phyloP scores from a whole-genome alignment of 2,113 vertebrate species.

The Labeo catla region DNA sequence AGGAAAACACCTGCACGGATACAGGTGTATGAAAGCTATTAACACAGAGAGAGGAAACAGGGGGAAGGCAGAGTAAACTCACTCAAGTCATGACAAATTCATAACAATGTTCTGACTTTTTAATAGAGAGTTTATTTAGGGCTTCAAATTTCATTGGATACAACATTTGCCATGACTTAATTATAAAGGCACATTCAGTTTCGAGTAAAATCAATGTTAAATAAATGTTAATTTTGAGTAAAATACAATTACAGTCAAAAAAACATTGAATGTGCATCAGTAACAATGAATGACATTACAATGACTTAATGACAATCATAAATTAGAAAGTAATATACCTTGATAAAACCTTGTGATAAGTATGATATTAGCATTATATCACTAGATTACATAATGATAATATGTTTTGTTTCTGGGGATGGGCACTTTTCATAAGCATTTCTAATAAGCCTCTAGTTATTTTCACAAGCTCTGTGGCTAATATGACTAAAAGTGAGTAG shows the following conservation, averaged over 20 bases:
- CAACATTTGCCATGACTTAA: slow-evolving; percentile 20
- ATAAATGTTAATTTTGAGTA: not conserved
- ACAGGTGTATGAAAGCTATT: slow-evolving; percentile 42
- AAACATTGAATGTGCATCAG: not conserved
- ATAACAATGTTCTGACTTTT: slow-evolving; percentile 22
- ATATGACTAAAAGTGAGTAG: slow-evolving; percentile 4
- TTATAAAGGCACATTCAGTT: slow-evolving; percentile 2
- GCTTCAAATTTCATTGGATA: slow-evolving; percentile 18
- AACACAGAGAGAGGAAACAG: slow-evolving; percentile 34
- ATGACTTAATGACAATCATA: not conserved
- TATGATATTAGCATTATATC: not conserved
- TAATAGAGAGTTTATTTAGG: slow-evolving; percentile 38
- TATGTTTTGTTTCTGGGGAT: not conserved
- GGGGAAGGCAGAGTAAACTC: slow-evolving; percentile 2
- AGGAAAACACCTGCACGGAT: slow-evolving; percentile 44
- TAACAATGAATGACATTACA: slow-evolving; percentile 12
- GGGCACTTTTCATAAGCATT: not conserved
- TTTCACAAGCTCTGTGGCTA: slow-evolving; percentile 18
- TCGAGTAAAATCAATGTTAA: not conserved
- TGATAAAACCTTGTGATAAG: not conserved
- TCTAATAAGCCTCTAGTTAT: slow-evolving; percentile 24
- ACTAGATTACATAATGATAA: slow-evolving; percentile 1
- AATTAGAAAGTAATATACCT: not conserved
- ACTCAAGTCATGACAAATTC: slow-evolving; percentile 29
- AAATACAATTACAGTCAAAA: slow-evolving; percentile 8